A percentile compares a stretch with the other conserved stretches of the same genome.
Evolutionary conservation across 2,797 vertebrate species (phyloP).

Genomic region (Luscinia megarhynchos): DNA sequence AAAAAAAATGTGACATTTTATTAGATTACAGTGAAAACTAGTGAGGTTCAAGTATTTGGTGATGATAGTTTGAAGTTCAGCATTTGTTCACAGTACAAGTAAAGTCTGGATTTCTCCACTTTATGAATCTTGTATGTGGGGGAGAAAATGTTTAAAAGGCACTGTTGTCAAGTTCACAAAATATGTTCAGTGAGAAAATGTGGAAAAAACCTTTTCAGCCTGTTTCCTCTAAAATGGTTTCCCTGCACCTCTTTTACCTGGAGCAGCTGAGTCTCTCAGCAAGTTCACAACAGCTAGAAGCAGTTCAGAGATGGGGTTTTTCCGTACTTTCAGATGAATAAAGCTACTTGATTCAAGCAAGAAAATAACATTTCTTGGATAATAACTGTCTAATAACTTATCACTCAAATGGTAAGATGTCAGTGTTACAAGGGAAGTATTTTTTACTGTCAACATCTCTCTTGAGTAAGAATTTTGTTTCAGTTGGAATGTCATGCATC

Average conservation of each 20-base stretch:
- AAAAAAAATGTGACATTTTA: not conserved
- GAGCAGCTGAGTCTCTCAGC: not conserved
- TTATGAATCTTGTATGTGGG: accelerated
- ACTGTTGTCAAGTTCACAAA: not conserved
- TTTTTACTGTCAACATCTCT: not conserved
- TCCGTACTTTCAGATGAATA: not conserved
- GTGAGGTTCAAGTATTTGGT: not conserved
- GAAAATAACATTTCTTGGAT: not conserved
- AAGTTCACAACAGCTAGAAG: not conserved
- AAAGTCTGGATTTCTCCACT: not conserved
- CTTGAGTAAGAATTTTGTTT: not conserved
- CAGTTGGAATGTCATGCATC: not conserved
- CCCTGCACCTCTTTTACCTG: not conserved
- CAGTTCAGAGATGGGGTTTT: not conserved
- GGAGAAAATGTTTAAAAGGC: not conserved
- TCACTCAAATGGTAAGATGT: not conserved
- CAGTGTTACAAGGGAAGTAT: not conserved
- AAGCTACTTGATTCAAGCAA: not conserved
- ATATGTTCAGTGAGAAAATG: not conserved
- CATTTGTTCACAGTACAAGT: not conserved
- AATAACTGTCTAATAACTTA: not conserved
- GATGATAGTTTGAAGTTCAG: not conserved
- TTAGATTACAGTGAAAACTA: not conserved
- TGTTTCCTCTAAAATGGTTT: not conserved
- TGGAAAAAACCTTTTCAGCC: not conserved